These are phyloP conservation scores for Pristionchus fissidentatus DNA, from an alignment of 2,888 invertebrate genomes.

Conservation along the genomic window DNA sequence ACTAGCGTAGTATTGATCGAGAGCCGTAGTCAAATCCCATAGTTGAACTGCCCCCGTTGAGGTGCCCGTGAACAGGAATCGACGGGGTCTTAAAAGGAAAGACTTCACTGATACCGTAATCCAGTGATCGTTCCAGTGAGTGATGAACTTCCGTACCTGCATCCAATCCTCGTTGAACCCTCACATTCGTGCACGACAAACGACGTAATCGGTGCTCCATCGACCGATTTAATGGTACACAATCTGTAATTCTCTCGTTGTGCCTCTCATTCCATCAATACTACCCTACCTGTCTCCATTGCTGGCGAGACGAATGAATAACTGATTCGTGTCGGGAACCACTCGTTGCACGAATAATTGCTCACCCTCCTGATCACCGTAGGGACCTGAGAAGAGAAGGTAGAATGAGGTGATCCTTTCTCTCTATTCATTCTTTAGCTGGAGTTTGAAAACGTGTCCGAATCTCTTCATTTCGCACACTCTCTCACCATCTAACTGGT, in stretches of 20 bases:
- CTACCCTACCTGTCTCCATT: constrained; percentile 87
- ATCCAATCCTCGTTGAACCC: constrained; percentile 92
- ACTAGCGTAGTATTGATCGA: constrained; percentile 83
- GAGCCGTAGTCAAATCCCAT: constrained; percentile 97
- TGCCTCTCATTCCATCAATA: not conserved
- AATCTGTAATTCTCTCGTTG: constrained; percentile 81
- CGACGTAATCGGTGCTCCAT: constrained; percentile 91
- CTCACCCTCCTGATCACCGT: constrained; percentile 97
- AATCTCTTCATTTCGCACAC: not conserved
- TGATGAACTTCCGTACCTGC: constrained; percentile 75
- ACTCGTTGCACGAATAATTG: constrained; percentile 98
- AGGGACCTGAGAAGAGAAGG: constrained; percentile 83
- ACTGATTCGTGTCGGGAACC: constrained; percentile 93
- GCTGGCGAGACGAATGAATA: constrained; percentile 93
- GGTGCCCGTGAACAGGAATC: constrained; percentile 92
- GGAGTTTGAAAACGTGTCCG: not conserved
- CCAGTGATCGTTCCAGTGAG: not conserved
- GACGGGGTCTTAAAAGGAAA: constrained; percentile 81
- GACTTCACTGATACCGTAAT: not conserved
- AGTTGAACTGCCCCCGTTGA: constrained; percentile 92
- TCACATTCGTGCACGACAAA: constrained; percentile 98
- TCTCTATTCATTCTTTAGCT: not conserved
- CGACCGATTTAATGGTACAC: constrained; percentile 93
- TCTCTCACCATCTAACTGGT: not conserved
- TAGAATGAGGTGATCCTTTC: not conserved